These are phyloP conservation scores for human DNA, from an alignment of 2,113 vertebrate genomes.

Conservation along the genomic window GRCh38 chr1:207912001-207912500, in stretches of 20 bases:
- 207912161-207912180: background rate
- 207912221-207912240: background rate
- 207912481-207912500: background rate
- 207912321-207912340: background rate
- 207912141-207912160: too few species aligned
- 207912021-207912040: background rate
- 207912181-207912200: background rate
- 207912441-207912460: background rate
- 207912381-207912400: background rate
- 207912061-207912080: background rate
- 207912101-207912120: too few species aligned
- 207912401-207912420: background rate
- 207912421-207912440: background rate
- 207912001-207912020: background rate
- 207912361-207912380: background rate
- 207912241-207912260: background rate
- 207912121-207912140: background rate
- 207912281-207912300: background rate
- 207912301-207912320: background rate
- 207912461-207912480: background rate
- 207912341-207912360: background rate
- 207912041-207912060: background rate
- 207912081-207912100: background rate
- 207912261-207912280: background rate
- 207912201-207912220: background rate